These are phyloP conservation scores for Redunca redunca DNA, from an alignment of 2,113 vertebrate genomes.

Conservation along the genomic window DNA sequence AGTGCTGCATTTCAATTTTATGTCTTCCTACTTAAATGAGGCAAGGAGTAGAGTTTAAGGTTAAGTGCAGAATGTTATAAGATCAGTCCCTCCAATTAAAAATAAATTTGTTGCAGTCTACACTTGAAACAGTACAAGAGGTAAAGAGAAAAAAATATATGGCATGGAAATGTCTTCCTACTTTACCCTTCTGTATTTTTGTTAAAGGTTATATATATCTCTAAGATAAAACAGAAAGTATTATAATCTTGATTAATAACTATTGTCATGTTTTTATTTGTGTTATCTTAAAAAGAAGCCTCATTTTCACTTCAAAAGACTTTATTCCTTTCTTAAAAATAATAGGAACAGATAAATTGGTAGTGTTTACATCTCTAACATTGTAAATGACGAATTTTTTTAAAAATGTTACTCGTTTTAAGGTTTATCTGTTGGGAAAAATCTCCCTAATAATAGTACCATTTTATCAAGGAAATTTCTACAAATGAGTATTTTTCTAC, in stretches of 20 bases:
- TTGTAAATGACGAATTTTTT: neutral
- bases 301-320: neutral
- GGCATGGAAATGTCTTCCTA: neutral
- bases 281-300: neutral
- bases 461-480: neutral
- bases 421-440: neutral
- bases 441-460: neutral
- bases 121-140: neutral
- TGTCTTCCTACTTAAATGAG: neutral
- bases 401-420: neutral
- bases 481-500: neutral
- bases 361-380: neutral
- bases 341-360: neutral
- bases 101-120: neutral
- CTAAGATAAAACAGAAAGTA: neutral
- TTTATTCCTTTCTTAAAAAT: neutral
- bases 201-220: neutral
- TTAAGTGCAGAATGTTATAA: constrained; percentile 23
- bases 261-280: neutral
- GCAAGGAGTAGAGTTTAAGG: neutral
- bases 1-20: neutral
- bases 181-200: neutral
- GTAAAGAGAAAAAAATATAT: neutral
- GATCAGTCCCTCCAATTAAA: constrained; percentile 31
- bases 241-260: neutral